phyloP scores from a whole-genome alignment of 2,888 invertebrate genomes.

The Drosophila ustulata region DNA sequence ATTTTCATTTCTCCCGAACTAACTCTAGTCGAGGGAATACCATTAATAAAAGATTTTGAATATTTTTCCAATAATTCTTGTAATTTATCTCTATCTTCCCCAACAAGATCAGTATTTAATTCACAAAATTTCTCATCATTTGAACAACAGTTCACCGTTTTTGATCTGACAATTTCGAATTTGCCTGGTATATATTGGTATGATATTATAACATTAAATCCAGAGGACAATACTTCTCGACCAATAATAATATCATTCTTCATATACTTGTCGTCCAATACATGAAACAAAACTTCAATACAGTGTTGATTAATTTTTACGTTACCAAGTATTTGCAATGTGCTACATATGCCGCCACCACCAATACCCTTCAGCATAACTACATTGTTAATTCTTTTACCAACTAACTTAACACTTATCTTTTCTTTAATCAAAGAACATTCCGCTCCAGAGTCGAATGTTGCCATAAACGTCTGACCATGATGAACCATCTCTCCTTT shows the following conservation, averaged over 20 bases:
- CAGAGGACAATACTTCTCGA: constrained; percentile 19
- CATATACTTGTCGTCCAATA: constrained; percentile 10
- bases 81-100: constrained; percentile 13
- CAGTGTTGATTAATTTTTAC: constrained; percentile 1
- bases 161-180: constrained; percentile 22
- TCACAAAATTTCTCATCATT: constrained; percentile 22
- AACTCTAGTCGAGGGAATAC: constrained; percentile 4
- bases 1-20: constrained; percentile 14
- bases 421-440: constrained; percentile 27
- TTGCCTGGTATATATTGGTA: no score
- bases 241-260: constrained; percentile 24
- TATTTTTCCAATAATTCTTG: constrained; percentile 9
- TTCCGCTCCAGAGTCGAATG: constrained; percentile 14
- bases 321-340: constrained; percentile 12
- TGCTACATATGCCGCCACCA: constrained; percentile 16
- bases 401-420: constrained; percentile 22
- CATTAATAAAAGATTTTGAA: constrained; percentile 14
- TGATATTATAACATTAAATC: constrained; percentile 21
- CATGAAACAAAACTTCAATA: constrained; percentile 13
- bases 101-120: constrained; percentile 24
- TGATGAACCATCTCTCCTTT: no score
- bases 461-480: constrained; percentile 15
- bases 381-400: constrained; percentile 33
- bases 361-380: constrained; percentile 34
- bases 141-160: constrained; percentile 21